Percentiles rank a stretch among this genome's conserved stretches.
Conservation (phyloP, 2,888 invertebrate genomes). For the Halictus ligatus region DNA sequence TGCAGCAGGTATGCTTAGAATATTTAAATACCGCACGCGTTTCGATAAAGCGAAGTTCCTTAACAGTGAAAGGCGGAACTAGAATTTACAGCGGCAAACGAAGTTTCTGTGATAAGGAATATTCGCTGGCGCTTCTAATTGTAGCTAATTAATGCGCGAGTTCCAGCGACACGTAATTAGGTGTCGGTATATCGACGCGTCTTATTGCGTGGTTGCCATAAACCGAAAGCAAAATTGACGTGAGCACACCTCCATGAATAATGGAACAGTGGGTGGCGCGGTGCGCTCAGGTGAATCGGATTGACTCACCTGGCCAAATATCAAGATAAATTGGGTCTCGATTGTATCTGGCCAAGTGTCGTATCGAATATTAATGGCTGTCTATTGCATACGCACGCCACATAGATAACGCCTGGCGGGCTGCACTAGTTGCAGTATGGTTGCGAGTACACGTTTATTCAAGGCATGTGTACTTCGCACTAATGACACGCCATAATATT, state of each 20-base stretch:
- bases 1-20: background rate
- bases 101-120: background rate
- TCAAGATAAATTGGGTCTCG: slow-evolving; percentile 61
- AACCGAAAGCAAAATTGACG: slow-evolving; percentile 51
- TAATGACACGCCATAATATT: slow-evolving; percentile 3
- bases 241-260: slow-evolving; percentile 56
- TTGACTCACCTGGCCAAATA: slow-evolving; percentile 51
- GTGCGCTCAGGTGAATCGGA: slow-evolving; percentile 54
- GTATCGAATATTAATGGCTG: slow-evolving; percentile 62
- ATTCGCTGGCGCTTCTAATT: background rate
- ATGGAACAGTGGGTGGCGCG: slow-evolving; percentile 48
- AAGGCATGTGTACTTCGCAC: background rate
- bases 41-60: background rate
- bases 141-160: background rate
- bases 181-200: slow-evolving; percentile 28
- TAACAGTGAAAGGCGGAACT: background rate
- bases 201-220: slow-evolving; percentile 19
- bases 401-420: slow-evolving; percentile 23
- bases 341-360: slow-evolving; percentile 59
- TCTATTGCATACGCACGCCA: slow-evolving; percentile 27
- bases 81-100: background rate
- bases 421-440: background rate
- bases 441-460: background rate
- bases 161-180: background rate
- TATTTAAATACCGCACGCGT: background rate